Evolutionary conservation across 2,113 vertebrate genomes (phyloP).

Genomic region (Excalfactoria chinensis): DNA sequence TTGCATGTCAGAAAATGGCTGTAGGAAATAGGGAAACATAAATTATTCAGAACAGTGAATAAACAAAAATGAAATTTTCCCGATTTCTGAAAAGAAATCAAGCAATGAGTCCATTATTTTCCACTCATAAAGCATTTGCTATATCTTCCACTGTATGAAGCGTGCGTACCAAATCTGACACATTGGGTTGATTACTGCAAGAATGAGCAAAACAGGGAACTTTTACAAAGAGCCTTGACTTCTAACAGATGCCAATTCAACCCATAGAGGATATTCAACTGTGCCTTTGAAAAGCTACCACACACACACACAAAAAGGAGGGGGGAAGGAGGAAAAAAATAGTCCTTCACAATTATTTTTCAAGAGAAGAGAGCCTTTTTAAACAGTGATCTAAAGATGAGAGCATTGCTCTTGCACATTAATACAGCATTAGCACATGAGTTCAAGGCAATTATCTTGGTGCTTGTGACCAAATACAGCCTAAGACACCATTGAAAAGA

Average conservation of each 20-base stretch:
- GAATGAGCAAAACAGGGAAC: slow-evolving; percentile 28
- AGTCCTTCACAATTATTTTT: background rate
- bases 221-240: background rate
- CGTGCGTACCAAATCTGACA: slow-evolving; percentile 18
- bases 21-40: slow-evolving; percentile 27
- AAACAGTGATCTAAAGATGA: background rate
- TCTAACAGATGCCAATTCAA: background rate
- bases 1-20: slow-evolving; percentile 29
- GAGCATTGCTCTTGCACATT: background rate
- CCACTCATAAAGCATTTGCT: background rate
- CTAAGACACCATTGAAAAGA: background rate
- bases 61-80: background rate
- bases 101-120: background rate
- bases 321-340: background rate
- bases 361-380: background rate
- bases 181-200: slow-evolving; percentile 19
- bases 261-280: background rate
- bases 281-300: background rate
- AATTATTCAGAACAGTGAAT: slow-evolving; percentile 24
- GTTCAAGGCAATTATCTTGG: background rate
- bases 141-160: background rate
- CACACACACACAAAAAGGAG: background rate
- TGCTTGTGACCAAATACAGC: background rate
- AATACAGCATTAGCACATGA: background rate
- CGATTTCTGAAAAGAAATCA: slow-evolving; percentile 39